Evolutionary conservation across 2,888 invertebrate genomes (phyloP), one percentile per base, ranked within the genome.

Genomic region (Nemotelus pantherinus): DNA sequence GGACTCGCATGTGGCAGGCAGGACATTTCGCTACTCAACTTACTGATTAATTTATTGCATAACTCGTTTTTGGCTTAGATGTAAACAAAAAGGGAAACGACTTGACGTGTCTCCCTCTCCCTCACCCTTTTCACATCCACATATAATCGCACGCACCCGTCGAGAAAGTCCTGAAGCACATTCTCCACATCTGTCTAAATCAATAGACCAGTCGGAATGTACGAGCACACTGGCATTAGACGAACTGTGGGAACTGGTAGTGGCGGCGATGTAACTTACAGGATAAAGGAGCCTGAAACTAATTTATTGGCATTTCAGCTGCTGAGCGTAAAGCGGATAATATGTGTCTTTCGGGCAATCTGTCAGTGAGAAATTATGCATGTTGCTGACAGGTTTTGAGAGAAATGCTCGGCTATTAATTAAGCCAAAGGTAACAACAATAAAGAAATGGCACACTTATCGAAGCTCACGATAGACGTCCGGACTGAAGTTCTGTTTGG

Each of bases 21-120:
- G 71, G 71, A 77, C 76, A 77, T 77, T 79, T 79, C 50, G 77
- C 71, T 68, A 77, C 76, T 77, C 75, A 75, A 76, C 50, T 71
- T 71, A 58, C 76, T 79, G 79, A 79, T 79, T 79, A 79, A 79
- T 79, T 79, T 79, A 79, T 79, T 79, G 77, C 76, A 79, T 79
- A 76, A 79, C 75, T 79, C 77, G 77, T 71, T 53, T 76, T 76
- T 76, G 77, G 76, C 75, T 79, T 79, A 55, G 75, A 79, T 77
- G 70, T 67, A 75, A 77, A 77, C 79, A 79, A 77, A 79, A 79
- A 79, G 79, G 77, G 76, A 78, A 78, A 71, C 71, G 25, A 70
- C 70, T 70, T 70, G 47, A 50, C 70, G 9, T 55, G 43, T 39
- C 70, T 70, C 70, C 70, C 3, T 55, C 25, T 7, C 39, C 7